Conservation (phyloP, 2,797 vertebrate genomes). For the Notamacropus eugenii region DNA sequence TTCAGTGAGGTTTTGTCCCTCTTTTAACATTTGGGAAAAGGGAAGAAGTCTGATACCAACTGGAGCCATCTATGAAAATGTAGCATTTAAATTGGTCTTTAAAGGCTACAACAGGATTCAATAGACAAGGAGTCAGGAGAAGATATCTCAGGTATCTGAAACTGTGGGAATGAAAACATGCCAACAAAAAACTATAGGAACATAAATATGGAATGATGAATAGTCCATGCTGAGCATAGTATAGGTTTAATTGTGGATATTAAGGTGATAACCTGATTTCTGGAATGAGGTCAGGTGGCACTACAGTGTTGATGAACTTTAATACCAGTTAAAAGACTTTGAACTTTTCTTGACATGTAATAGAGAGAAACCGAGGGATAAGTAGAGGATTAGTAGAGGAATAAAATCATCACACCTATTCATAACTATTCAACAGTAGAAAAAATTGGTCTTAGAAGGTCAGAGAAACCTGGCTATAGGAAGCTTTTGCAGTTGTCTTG, state of each 20-base stretch:
- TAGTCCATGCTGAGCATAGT: background rate
- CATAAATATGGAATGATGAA: background rate
- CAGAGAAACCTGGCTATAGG: background rate
- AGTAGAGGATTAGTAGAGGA: background rate
- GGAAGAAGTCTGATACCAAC: background rate
- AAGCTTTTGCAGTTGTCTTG: background rate
- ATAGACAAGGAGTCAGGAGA: background rate
- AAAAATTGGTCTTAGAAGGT: background rate
- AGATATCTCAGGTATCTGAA: background rate
- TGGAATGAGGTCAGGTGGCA: too few species aligned
- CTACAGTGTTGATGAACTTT: too few species aligned
- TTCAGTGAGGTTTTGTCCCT: too few species aligned
- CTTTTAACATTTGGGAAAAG: background rate
- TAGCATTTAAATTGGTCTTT: background rate
- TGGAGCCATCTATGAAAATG: background rate
- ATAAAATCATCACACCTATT: background rate
- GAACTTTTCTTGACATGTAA: background rate
- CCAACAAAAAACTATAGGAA: background rate
- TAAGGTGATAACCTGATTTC: too few species aligned
- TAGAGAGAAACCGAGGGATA: background rate
- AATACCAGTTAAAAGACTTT: too few species aligned
- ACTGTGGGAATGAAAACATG: background rate
- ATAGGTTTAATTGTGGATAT: background rate
- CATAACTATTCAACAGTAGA: background rate
- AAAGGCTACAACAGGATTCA: background rate